Evolutionary conservation across 2,113 vertebrate species (phyloP).

Genomic region (Brevimyrus niger): DNA sequence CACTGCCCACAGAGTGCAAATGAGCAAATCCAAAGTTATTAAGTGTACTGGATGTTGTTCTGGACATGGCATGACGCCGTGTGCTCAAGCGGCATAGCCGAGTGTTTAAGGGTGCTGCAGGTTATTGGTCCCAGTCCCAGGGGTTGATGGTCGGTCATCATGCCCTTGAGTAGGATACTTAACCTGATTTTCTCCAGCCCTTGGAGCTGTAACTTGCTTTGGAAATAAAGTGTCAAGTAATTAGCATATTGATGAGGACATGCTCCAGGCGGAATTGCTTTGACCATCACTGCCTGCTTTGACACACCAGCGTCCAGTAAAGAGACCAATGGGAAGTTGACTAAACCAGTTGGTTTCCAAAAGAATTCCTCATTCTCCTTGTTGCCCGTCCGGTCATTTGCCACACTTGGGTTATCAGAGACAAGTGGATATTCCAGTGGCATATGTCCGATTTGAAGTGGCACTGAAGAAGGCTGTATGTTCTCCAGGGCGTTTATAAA

Average conservation of each 20-base stretch:
- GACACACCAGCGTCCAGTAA: neutral
- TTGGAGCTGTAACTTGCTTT: neutral
- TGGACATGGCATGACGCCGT: neutral
- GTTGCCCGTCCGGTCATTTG: neutral
- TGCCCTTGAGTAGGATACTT: neutral
- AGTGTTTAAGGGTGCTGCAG: neutral
- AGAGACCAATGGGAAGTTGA: neutral
- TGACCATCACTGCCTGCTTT: neutral
- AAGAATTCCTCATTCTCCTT: neutral
- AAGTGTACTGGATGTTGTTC: neutral
- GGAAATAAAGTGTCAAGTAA: neutral
- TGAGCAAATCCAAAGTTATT: neutral
- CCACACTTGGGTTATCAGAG: neutral
- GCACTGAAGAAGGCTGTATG: neutral
- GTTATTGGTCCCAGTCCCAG: neutral
- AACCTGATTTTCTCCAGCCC: neutral
- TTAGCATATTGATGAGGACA: neutral
- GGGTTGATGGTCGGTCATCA: neutral
- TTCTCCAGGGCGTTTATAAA: neutral
- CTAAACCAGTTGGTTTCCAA: neutral
- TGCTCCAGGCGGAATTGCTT: neutral
- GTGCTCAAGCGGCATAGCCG: neutral
- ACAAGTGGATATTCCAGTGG: neutral
- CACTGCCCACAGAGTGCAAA: neutral
- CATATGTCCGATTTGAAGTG: neutral